Conservation (phyloP, 2,113 vertebrate genomes). For the Hystrix cristata region DNA sequence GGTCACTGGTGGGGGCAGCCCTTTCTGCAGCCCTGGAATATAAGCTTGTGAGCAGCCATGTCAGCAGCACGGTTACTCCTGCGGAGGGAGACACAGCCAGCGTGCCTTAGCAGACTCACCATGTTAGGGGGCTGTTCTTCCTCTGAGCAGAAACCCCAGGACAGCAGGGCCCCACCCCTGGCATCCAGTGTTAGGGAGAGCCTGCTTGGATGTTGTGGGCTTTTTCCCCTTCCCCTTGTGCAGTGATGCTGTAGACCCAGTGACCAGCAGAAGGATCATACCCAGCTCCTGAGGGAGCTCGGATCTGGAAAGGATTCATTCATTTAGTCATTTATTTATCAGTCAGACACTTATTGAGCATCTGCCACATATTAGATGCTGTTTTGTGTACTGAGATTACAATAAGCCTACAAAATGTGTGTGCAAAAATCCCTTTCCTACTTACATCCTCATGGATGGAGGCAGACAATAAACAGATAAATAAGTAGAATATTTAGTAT, state of each 20-base stretch:
- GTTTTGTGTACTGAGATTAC: background rate
- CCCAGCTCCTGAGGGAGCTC: too few relatives aligned
- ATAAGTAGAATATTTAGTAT: background rate
- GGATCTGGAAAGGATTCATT: background rate
- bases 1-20: constrained; percentile 46
- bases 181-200: constrained; percentile 3
- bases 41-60: background rate
- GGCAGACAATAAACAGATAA: background rate
- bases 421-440: background rate
- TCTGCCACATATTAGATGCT: background rate
- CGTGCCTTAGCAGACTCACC: fast-evolving
- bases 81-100: background rate
- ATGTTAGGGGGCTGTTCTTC: background rate
- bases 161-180: background rate
- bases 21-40: background rate
- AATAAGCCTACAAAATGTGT: too few relatives aligned
- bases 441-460: background rate
- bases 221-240: background rate
- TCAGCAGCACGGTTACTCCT: fast-evolving
- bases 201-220: background rate
- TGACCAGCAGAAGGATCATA: background rate
- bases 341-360: background rate
- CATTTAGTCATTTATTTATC: background rate
- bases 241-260: background rate
- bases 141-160: background rate